Conservation (phyloP, 1,140 invertebrate species). For the Rhysida immarginata region DNA sequence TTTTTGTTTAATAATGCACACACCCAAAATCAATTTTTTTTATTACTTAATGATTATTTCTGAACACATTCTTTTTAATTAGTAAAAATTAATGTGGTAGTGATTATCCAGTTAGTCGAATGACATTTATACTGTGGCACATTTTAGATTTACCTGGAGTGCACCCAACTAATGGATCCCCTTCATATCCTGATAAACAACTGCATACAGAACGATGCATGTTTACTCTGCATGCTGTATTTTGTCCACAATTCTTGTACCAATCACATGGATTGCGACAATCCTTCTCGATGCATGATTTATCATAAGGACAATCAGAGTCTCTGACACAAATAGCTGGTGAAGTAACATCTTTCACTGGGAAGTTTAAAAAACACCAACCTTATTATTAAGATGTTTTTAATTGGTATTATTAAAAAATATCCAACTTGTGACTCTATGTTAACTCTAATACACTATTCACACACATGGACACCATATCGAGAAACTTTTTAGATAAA, state of each 20-base stretch:
- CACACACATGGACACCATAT: too few relatives aligned
- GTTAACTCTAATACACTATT: too few relatives aligned
- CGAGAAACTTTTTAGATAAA: too few relatives aligned
- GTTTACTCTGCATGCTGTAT: slow-evolving; percentile 31
- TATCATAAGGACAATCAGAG: slow-evolving; percentile 42
- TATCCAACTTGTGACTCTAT: too few relatives aligned
- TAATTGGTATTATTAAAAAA: too few relatives aligned
- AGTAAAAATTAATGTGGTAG: neutral
- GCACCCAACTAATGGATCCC: slow-evolving; percentile 35
- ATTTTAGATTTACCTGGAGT: slow-evolving; percentile 18
- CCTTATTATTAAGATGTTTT: too few relatives aligned
- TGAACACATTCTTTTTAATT: neutral
- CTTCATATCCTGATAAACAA: slow-evolving; percentile 41
- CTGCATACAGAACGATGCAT: slow-evolving; percentile 36
- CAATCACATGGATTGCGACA: slow-evolving; percentile 22
- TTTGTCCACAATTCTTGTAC: slow-evolving; percentile 24
- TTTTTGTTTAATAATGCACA: slow-evolving; percentile 20
- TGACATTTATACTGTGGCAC: slow-evolving; percentile 2
- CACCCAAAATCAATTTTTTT: slow-evolving; percentile 36
- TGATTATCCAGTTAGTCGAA: neutral
- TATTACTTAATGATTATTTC: slow-evolving; percentile 20
- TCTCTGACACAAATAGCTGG: too few relatives aligned
- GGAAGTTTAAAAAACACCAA: too few relatives aligned
- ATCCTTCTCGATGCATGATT: slow-evolving; percentile 26
- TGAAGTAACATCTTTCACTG: too few relatives aligned